Percentiles rank a stretch among this genome's conserved stretches.
Conservation (phyloP, 53 echinoderm and acorn worm species). For the Henricia sp. region DNA sequence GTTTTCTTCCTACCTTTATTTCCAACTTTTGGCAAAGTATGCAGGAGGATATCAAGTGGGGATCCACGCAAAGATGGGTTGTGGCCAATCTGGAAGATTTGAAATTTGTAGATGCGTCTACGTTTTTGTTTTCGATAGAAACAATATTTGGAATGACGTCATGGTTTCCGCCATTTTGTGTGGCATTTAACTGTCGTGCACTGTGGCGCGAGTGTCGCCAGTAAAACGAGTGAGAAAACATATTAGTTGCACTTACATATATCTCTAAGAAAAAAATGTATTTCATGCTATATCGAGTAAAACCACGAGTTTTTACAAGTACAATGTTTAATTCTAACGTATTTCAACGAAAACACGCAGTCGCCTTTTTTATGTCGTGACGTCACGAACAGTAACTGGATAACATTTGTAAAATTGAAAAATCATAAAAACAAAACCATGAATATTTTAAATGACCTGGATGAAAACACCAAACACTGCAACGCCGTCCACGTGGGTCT, state of each 20-base stretch:
- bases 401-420: too few species aligned
- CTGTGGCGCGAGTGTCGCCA: too few species aligned
- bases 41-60: background rate
- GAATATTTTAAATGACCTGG: background rate
- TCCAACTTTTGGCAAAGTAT: background rate
- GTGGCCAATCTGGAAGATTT: background rate
- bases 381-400: too few species aligned
- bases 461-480: constrained; percentile 3
- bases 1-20: background rate
- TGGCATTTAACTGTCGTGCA: too few species aligned
- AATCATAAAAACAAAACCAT: too few species aligned
- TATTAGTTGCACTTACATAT: background rate
- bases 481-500: background rate
- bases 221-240: background rate
- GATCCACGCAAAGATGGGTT: background rate
- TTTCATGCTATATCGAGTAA: background rate
- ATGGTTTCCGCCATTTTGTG: too few species aligned
- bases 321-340: too few species aligned
- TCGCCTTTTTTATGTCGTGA: too few species aligned
- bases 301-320: background rate
- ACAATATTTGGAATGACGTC: too few species aligned
- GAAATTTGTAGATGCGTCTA: too few species aligned
- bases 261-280: background rate
- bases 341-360: too few species aligned
- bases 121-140: too few species aligned